Evolutionary conservation across 2,113 vertebrate species (phyloP), one percentile per base, ranked within the genome.

Genomic region (Sula dactylatra): DNA sequence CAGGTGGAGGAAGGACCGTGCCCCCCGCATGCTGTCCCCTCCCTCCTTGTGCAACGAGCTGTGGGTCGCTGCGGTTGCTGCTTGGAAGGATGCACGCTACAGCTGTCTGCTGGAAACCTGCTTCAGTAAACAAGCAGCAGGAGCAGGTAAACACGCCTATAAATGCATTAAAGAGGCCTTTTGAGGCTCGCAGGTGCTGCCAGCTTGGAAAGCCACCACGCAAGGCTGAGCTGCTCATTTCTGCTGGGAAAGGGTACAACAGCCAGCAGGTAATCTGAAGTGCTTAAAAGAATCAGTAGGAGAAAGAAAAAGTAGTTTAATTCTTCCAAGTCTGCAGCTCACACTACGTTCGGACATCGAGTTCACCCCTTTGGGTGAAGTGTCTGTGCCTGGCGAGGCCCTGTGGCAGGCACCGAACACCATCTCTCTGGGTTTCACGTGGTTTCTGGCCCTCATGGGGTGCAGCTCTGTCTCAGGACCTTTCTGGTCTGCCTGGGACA

Each of bases 41-140:
- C 7, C 1, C 1, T 11, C 14, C 22, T 36, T 16, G 3, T 4
- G 32, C 59, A 44, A 7, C 0, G 4, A 45, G 17, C 40, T 1
- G 1, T 25, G 61, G 19, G 26, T 36, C 69, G 67, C 64, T 55
- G 32, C 1, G 13, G 22, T 31, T 9, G 49, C 3, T 65, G 49
- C 22, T 64, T 31, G 62, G 52, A 89, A 76, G 61, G 62, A 70
- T 55, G 52, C 22, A 19, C 0, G 16, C 24, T 78, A 47, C 67
- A 44, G 58, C n/a, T 77, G 58, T 18, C 67, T 91, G 49, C 47
- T 72, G 65, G 84, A 90, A 90, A 81, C 19, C 18, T 36, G n/a
- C 74, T 88, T 77, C 64, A 42, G 49, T 55, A 78, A 78, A 77
- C 3, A 11, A 80, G 83, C 55, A 59, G 91, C 11, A 2, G 85